Evolutionary conservation across 2,797 vertebrate genomes (phyloP), one percentile per base, ranked within the genome.

Genomic region (Peromyscus aztecus): DNA sequence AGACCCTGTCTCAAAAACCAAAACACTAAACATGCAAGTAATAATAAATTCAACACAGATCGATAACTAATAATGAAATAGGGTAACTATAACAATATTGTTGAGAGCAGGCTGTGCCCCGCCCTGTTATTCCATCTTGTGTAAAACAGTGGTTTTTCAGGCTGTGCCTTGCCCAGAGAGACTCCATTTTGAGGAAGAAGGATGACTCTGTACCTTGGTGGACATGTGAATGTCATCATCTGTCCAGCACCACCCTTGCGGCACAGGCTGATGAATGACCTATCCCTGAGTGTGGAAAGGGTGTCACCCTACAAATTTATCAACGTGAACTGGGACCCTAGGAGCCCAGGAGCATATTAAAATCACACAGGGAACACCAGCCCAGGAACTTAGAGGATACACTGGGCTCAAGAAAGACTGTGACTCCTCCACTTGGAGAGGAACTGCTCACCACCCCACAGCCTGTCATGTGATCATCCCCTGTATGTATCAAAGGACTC

Each of bases 371-470:
- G 21, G 6, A 57, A 76, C 24, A 37, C 46, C 52, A 57, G 52
- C 10, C 78, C 1, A 3, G n/a, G 21, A 31, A 49, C 40, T 31
- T 31, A n/a, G 1, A 34, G 46, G 34, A 23, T 43, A 27, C 12
- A 9, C 12, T 0, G 1, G 31, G 21, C 6, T 67, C 46, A 69
- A 65, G 65, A 27, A 27, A 24, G 13, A n/a, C 31, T 21, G 5
- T 0, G 31, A 80, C 43, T 86, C 29, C 40, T 34, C 65, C 7
- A 52, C 21, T 46, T 69, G 31, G 19, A 49, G 61, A 85, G 43
- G 40, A 29, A 19, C 0, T 0, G 2, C 43, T 5, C 3, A 10
- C 27, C 37, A 7, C 1, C n/a, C 14, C 29, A 24, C 29, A 49
- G 61, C 2, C 84, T 55, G 65, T 37, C 46, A 55, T 1, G 21